Evolutionary conservation across 2,888 invertebrate genomes (phyloP).

Genomic region (Subacronicta megacephala): DNA sequence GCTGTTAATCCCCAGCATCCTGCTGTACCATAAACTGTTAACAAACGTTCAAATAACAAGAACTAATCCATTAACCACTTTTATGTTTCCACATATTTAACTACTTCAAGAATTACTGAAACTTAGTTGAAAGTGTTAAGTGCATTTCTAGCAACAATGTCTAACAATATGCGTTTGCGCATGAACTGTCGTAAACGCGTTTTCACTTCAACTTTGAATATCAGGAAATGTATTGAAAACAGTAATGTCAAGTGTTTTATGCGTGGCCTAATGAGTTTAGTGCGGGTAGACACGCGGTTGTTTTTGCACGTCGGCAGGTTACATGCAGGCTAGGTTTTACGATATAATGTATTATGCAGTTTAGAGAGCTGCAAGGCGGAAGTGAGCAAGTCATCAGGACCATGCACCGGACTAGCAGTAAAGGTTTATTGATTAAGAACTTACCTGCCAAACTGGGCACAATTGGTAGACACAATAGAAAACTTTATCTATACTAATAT

Average conservation of each 20-base stretch:
- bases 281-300: not conserved
- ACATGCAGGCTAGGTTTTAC: conserved; percentile 2
- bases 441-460: too few species aligned
- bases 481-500: too few species aligned
- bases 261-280: conserved; percentile 16
- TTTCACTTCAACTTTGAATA: conserved; percentile 32
- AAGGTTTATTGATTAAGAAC: not conserved
- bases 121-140: conserved; percentile 12
- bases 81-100: conserved; percentile 3
- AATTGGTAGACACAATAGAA: too few species aligned
- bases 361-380: not conserved
- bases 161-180: conserved; percentile 15
- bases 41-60: not conserved
- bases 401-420: too few species aligned
- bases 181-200: conserved; percentile 10
- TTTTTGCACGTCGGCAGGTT: conserved; percentile 4
- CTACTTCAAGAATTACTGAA: conserved; percentile 10
- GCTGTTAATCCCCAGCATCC: conserved; percentile 14
- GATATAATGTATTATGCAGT: conserved; percentile 1
- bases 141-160: conserved; percentile 24
- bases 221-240: conserved; percentile 37
- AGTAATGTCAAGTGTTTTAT: conserved; percentile 35
- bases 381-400: not conserved
- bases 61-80: conserved; percentile 18
- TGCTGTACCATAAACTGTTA: not conserved